Base-by-base conservation (phyloP, 2,888 invertebrate species). In the Fragum sueziense region DNA sequence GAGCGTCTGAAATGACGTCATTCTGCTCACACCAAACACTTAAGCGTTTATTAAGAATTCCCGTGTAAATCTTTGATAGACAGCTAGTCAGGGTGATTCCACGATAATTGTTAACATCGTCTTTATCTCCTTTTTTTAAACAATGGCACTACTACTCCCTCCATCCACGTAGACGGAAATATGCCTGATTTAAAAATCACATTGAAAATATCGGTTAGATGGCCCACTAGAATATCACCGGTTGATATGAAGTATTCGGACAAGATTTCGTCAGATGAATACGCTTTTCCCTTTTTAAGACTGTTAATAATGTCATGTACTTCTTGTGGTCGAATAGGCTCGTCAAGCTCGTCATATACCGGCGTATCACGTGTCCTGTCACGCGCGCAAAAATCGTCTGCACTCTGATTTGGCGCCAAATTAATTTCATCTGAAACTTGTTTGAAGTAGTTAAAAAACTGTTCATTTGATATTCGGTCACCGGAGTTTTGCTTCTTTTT, bases 21-120 rank as follows among this genome's bases (percentile, higher is more conserved):
- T 80, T 27, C 25, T 70, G 17, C n/a, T 70, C 54, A 27, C 51
- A 34, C 52, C 47, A 82, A 29, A 6, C 17, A 62, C 34, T 33
- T 17, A 79, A n/a, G 1, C 79, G 33, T 34, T 47, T 70, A 57
- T 82, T 76, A 27, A 74, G 17, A 25, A 80, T 67, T 9, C 57
- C 33, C 2, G 79, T 79, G 41, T 69, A 79, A 17, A 79, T 31
- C 52, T 77, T 77, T 14, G 74, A 61, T 2, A 80, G 1, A 73
- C 37, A 47, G 61, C 69, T 74, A 9, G 70, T 33, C 7, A 80
- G 25, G 29, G 78, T 78, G n/a, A 78, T 78, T 34, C 74, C 81
- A n/a, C 81, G 20, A 61, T 75, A 78, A 51, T 75, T 78, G 70
- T 71, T 78, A 3, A 52, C 52, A 31, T 76, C 76, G 34, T 41